Evolutionary conservation across 2,888 invertebrate genomes (phyloP), one percentile per base, ranked within the genome.

Genomic region (Heliconius sara): DNA sequence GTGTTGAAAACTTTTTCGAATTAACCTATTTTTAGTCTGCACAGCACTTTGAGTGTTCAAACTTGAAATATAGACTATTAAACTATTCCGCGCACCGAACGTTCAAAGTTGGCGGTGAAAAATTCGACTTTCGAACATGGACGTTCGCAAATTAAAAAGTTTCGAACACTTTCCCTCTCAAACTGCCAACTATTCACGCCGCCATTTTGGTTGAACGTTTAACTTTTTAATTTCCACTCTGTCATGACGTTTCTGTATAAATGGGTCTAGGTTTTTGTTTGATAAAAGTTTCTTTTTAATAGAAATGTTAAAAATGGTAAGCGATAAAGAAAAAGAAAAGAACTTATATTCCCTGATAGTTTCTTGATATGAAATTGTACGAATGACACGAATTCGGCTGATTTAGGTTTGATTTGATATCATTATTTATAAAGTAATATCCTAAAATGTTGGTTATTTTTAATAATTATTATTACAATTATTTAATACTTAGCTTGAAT

Each of bases 141-240:
- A 85, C 84, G 87, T 87, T 88, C 87, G 87, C 90, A 93, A 93
- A 93, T 93, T 93, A 92, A 93, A 93, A 93, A 93, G 92, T 93
- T 89, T 88, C 84, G 83, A 91, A 91, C 92, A 93, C 93, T 93
- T 92, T 93, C 93, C 85, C 91, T 90, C 84, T 84, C 87, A 83
- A 90, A 91, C 88, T 92, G 87, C 82, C 83, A 93, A 93, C 93
- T 93, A 93, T 93, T 91, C 87, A 85, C 86, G 85, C 85, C 89
- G 90, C 91, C 93, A 92, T 93, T 93, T 92, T 91, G 92, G 91
- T 90, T 89, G 86, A 89, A 86, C 87, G 89, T 85, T 90, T 89
- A 92, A 92, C 91, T 91, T 91, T 92, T 90, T 89, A 90, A 90
- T 90, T 90, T 89, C 87, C 84, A 84, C 84, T 83, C 85, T 84